These are phyloP conservation scores for Holothuria scabra DNA, from an alignment of 53 echinoderm and acorn worm species.

Conservation along the genomic window DNA sequence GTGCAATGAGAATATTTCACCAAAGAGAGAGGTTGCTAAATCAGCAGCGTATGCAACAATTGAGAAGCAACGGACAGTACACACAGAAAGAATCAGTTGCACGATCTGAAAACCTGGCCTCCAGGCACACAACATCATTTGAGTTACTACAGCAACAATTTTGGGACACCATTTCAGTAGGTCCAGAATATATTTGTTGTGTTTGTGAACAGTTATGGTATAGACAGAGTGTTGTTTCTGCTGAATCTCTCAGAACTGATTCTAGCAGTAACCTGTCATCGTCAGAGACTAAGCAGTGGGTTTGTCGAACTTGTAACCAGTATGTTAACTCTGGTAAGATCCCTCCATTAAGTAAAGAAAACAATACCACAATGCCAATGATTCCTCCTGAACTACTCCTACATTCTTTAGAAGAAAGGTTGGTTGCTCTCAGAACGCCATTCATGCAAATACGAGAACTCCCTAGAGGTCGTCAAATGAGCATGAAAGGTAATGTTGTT, in stretches of 20 bases:
- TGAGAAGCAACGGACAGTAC: background rate
- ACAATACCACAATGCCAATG: background rate
- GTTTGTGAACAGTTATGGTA: too few species aligned
- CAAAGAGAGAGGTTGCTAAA: background rate
- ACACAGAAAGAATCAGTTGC: background rate
- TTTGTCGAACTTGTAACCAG: slow-evolving; percentile 24
- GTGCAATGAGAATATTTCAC: background rate
- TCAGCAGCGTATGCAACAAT: slow-evolving; percentile 14
- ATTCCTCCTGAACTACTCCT: slow-evolving; percentile 12
- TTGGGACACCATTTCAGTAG: slow-evolving; percentile 8
- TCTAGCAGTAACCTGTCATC: background rate
- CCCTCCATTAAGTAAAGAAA: background rate
- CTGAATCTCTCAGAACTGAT: too few species aligned
- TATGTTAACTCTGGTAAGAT: background rate
- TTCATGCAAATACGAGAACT: slow-evolving; percentile 60
- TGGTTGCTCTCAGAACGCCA: slow-evolving; percentile 50
- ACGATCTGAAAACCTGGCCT: background rate
- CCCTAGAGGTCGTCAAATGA: slow-evolving; percentile 52
- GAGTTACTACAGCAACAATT: background rate
- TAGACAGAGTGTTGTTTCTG: too few species aligned
- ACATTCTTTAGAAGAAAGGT: slow-evolving; percentile 44
- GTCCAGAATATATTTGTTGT: slow-evolving; percentile 20
- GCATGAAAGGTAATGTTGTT: slow-evolving; percentile 53
- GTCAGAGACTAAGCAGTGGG: background rate
- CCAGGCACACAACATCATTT: background rate